Conservation (phyloP, 1,140 invertebrate genomes). For the Sarcophaga bullata region DNA sequence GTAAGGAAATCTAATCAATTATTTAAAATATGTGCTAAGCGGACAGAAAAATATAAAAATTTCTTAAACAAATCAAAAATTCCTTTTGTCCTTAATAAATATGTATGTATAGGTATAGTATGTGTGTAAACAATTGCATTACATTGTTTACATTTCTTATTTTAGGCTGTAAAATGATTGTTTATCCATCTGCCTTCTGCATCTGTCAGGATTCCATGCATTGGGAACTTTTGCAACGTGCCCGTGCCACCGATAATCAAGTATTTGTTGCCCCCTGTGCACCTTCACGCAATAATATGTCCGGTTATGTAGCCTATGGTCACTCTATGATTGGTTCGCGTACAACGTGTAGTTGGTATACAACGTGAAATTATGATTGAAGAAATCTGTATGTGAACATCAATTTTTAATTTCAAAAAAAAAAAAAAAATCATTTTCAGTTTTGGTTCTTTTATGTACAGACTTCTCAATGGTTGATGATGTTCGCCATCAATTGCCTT, state of each 20-base stretch:
- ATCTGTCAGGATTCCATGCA: conserved; percentile 94
- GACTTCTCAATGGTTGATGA: conserved; percentile 79
- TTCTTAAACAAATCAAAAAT: no score
- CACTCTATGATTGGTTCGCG: conserved; percentile 86
- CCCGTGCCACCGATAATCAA: conserved; percentile 89
- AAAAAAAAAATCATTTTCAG: no score
- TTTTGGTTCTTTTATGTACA: conserved; percentile 63
- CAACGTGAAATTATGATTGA: conserved; percentile 78
- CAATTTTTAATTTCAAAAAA: background rate
- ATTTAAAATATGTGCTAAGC: no score
- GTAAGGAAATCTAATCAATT: no score
- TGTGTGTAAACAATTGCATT: background rate
- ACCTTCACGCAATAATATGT: conserved; percentile 77
- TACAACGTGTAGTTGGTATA: conserved; percentile 77
- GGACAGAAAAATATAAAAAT: no score
- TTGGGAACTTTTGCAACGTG: conserved; percentile 85
- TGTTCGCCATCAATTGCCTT: conserved; percentile 84
- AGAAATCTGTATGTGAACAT: conserved; percentile 72
- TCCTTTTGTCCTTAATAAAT: no score
- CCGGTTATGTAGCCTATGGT: conserved; percentile 88
- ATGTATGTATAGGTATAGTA: no score
- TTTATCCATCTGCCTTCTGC: conserved; percentile 94
- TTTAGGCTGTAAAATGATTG: conserved; percentile 81
- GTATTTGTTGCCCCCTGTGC: conserved; percentile 78
- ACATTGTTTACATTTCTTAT: background rate